These are phyloP conservation scores for Caenorhabditis drosophilae DNA, from an alignment of 2,888 invertebrate genomes.

Conservation along the genomic window DNA sequence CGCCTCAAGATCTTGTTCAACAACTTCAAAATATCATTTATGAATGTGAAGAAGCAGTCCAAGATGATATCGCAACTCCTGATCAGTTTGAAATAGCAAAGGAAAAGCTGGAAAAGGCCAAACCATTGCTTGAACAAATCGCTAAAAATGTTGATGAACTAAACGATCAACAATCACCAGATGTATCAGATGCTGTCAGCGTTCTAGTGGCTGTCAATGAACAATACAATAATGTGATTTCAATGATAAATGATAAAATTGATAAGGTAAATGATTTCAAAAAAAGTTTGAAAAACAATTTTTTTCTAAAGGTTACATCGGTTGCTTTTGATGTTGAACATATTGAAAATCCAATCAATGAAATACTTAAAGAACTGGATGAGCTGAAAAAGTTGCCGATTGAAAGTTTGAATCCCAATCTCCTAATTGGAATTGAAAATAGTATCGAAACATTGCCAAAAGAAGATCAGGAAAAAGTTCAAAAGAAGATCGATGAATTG, in stretches of 20 bases:
- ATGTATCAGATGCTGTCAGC: constrained; percentile 27
- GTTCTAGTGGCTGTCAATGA: constrained; percentile 34
- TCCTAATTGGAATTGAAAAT: constrained; percentile 3
- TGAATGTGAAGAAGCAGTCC: constrained; percentile 18
- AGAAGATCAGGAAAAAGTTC: constrained; percentile 9
- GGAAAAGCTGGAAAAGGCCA: constrained; percentile 24
- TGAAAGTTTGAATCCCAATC: background rate
- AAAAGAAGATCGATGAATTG: constrained; percentile 4
- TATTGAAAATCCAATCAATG: constrained; percentile 1
- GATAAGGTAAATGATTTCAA: constrained; percentile 17
- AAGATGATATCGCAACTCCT: constrained; percentile 7
- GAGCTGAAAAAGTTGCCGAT: background rate
- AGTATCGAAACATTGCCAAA: constrained; percentile 10
- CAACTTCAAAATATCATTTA: constrained; percentile 28
- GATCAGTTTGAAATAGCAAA: background rate
- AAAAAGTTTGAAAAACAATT: background rate
- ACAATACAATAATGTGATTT: constrained; percentile 23
- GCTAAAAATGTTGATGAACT: constrained; percentile 28
- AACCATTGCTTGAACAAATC: constrained; percentile 26
- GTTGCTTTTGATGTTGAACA: background rate
- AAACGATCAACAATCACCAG: constrained; percentile 30
- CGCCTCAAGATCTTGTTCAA: constrained; percentile 30
- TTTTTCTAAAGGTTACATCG: background rate
- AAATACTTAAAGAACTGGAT: background rate
- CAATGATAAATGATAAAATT: constrained; percentile 26